Conservation (phyloP, 2,888 invertebrate genomes). For the Tipula helvola region DNA sequence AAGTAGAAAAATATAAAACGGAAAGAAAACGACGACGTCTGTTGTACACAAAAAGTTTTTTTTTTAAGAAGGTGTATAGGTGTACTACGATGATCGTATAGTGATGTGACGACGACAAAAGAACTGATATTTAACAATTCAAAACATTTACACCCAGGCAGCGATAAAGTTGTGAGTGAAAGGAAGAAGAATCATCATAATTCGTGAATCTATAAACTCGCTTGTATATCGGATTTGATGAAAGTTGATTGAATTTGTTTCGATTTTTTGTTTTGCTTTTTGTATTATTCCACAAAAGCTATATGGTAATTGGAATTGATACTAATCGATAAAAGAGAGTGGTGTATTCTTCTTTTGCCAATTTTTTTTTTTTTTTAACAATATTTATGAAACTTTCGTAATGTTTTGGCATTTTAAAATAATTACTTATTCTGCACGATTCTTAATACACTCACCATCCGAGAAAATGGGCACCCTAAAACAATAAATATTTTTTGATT, state of each 20-base stretch:
- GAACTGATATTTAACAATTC: background rate
- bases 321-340: background rate
- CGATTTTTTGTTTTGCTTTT: background rate
- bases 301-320: background rate
- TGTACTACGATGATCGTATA: background rate
- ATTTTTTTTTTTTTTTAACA: background rate
- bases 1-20: background rate
- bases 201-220: background rate
- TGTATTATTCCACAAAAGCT: background rate
- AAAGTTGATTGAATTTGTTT: background rate
- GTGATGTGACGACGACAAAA: background rate
- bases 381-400: background rate
- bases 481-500: too few relatives aligned
- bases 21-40: background rate
- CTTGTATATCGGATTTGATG: background rate
- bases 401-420: background rate
- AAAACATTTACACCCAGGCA: background rate
- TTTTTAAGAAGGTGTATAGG: background rate
- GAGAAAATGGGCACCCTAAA: too few relatives aligned
- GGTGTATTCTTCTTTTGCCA: background rate
- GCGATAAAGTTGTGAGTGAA: background rate
- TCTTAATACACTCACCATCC: background rate
- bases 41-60: background rate
- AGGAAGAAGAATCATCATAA: background rate
- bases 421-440: background rate